Evolutionary conservation across 1,140 invertebrate species (phyloP).

Genomic region (Rhysida immarginata): DNA sequence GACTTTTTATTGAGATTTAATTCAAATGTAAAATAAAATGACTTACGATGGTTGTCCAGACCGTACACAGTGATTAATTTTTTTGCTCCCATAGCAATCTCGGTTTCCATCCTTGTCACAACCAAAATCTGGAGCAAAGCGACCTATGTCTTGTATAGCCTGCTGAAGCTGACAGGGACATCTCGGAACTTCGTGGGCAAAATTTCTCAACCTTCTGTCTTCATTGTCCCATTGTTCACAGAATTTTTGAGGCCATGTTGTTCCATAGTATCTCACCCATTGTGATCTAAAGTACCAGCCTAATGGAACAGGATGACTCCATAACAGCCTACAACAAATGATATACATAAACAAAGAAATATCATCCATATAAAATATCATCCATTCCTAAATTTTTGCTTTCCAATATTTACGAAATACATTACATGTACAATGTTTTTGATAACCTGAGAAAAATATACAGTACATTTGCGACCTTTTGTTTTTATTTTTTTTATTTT

Average conservation of each 20-base stretch:
- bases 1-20: no score
- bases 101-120: conserved; percentile 86
- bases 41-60: conserved; percentile 51
- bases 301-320: conserved; percentile 78
- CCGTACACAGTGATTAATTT: conserved; percentile 78
- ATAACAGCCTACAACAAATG: conserved; percentile 62
- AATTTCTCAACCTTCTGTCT: conserved; percentile 72
- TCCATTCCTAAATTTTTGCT: no score
- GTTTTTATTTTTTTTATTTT: no score
- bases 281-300: conserved; percentile 82
- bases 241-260: conserved; percentile 54
- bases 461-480: no score
- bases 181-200: conserved; percentile 57
- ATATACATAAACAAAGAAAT: no score
- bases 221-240: conserved; percentile 78
- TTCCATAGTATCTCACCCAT: conserved; percentile 59
- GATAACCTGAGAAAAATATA: no score
- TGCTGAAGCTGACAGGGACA: conserved; percentile 88
- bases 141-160: conserved; percentile 75
- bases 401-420: no score
- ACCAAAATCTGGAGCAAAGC: conserved; percentile 74
- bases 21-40: no score
- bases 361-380: no score
- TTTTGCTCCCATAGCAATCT: conserved; percentile 72
- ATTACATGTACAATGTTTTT: no score